phyloP scores from a whole-genome alignment of 92 coral and sea anemone species.

The Actinostola sp. region DNA sequence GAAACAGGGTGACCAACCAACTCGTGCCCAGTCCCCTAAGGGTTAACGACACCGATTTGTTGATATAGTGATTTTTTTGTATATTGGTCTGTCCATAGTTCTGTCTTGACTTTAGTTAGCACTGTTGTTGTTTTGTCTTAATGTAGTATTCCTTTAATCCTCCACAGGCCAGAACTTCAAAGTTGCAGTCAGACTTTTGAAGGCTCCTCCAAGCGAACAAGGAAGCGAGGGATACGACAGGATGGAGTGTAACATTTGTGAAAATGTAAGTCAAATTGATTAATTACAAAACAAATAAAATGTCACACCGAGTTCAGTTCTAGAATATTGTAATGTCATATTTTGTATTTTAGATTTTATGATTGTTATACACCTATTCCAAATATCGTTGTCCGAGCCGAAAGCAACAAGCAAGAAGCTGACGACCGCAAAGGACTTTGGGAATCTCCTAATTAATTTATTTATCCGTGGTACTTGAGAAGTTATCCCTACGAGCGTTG shows the following conservation, averaged over 20 bases:
- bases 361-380: not conserved
- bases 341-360: not conserved
- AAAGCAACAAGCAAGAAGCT: no score
- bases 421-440: no score
- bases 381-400: not conserved
- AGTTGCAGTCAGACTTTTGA: conserved; percentile 18
- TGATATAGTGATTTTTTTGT: no score
- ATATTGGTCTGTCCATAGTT: no score
- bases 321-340: not conserved
- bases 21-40: no score
- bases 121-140: no score
- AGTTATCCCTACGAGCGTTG: no score
- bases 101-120: no score
- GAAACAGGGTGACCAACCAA: no score
- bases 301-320: not conserved
- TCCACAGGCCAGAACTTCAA: conserved; percentile 26
- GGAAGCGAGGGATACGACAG: conserved; percentile 22
- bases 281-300: not conserved
- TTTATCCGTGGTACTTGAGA: no score
- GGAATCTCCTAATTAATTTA: no score
- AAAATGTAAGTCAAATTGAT: conserved; percentile 27
- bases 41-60: no score
- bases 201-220: conserved; percentile 23
- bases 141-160: not conserved
- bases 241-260: conserved; percentile 48